Evolutionary conservation across 2,888 invertebrate genomes (phyloP).

Genomic region (Sarcophaga rosellei): DNA sequence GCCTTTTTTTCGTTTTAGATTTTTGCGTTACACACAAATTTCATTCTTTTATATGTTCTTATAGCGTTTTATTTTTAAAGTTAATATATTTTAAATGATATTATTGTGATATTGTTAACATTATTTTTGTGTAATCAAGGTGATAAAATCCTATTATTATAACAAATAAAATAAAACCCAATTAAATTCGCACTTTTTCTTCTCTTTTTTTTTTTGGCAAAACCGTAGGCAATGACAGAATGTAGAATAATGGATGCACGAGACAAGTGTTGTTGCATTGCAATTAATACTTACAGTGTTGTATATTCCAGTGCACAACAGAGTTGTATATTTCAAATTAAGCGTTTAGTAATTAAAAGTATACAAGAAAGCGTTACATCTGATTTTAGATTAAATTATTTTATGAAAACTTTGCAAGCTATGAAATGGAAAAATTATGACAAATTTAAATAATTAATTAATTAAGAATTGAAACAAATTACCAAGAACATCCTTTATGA

Average conservation of each 20-base stretch:
- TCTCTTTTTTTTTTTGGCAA: slow-evolving; percentile 48
- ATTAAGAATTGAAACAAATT: too few relatives aligned
- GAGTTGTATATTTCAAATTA: neutral
- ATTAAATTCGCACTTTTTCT: slow-evolving; percentile 56
- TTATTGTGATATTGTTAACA: slow-evolving; percentile 12
- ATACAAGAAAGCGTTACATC: neutral
- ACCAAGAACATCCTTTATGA: too few relatives aligned
- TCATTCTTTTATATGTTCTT: neutral
- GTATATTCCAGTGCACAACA: neutral
- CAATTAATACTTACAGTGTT: neutral
- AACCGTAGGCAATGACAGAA: slow-evolving; percentile 58
- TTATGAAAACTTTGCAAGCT: too few relatives aligned
- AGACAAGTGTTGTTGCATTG: slow-evolving; percentile 50
- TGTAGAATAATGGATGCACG: slow-evolving; percentile 58
- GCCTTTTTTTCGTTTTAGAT: slow-evolving; percentile 40
- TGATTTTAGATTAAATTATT: too few relatives aligned
- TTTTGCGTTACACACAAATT: slow-evolving; percentile 48
- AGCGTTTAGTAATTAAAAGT: neutral
- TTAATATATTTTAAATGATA: slow-evolving; percentile 6
- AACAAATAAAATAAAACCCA: slow-evolving; percentile 52
- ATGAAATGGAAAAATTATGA: too few relatives aligned
- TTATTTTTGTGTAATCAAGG: slow-evolving; percentile 18
- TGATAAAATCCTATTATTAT: slow-evolving; percentile 37
- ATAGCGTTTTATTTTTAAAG: slow-evolving; percentile 3
- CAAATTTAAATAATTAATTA: too few relatives aligned